Evolutionary conservation across 1,140 invertebrate species (phyloP), one percentile per base, ranked within the genome.

Genomic region (Monochamus saltuarius): DNA sequence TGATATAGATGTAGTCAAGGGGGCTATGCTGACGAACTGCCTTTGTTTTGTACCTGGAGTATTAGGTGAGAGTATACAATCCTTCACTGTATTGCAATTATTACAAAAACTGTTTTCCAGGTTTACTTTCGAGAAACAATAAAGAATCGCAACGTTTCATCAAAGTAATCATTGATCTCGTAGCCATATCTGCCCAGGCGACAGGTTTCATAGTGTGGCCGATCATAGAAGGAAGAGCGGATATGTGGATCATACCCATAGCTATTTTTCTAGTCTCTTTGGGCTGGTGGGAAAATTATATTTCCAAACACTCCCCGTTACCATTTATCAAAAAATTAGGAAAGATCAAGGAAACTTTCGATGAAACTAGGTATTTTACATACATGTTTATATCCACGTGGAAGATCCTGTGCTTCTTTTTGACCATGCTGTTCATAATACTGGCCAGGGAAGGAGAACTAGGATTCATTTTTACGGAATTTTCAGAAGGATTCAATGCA

Each of bases 241-340:
- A 84, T 52, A 72, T 91, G 17, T 96, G 91, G 90, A 81, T 94
- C 6, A 89, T 96, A 53, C 94, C 95, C 0, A 76, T 93, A 0
- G 81, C 91, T 1, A 82, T 94, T 6, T 77, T 97, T 37, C 84
- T 95, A 39, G 89, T 95, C 39, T 97, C 94, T 3, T 85, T 93
- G 22, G 90, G 92, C 19, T 98, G 94, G 91, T 98, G 95, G 95
- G 95, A 98, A 78, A 98, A 98, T 79, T 98, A 93, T 72, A 91
- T 95, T 0, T 90, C 91, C 19, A 84, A 85, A 62, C 84, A 90
- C 53, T 94, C 90, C 62, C 87, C 89, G 0, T 84, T 94, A 58
- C 89, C 84, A 43, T 81, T 92, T 43, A 87, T 96, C 17, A 88
- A 88, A 70, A 84, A 84, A 11, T 76, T 95, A 43, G 90, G 87